Base-by-base conservation (phyloP, 2,888 invertebrate genomes). In the Pterostichus madidus region DNA sequence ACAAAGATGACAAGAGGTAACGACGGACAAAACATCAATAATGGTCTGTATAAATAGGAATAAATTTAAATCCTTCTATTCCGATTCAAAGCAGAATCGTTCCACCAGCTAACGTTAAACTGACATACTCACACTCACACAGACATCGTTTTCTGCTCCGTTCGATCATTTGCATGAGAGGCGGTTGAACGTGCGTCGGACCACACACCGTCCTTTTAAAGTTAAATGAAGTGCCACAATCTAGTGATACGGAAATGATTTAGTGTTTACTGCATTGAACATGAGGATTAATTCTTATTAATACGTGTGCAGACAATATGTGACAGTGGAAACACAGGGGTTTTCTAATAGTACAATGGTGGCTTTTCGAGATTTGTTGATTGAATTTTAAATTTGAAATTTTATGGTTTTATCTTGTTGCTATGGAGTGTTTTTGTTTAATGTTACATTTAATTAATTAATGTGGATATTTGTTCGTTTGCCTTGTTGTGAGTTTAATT, bases 41-140 rank as follows among this genome's bases (percentile, higher is more conserved):
- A 71, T 71, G 68, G 68, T 71, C 68, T 71, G 68, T 71, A 71
- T 71, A 71, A 71, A 71, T 71, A 71, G 68, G 68, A 71, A 71
- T 71, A 71, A 71, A 71, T 71, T 71, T 13, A 64, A 64, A 64
- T 35, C 31, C 32, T 64, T n/a, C 39, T 13, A 71, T 44, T 71
- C 15, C 39, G 44, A 71, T 71, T 71, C 39, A 13, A 71, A 10
- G 68, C 44, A 11, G 15, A 71, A 24, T n/a, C 64, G 35, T 64
- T 64, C 39, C 17, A 71, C 39, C 68, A 44, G 24, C 10, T 71
- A 44, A 44, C 39, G 68, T 10, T 71, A 13, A 64, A 71, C 44
- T 11, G 39, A 39, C 39, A 39, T 5, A 7, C 39, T 8, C 39
- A 35, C 35, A 35, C 35, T 6, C 35, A 35, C 35, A 35, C 35